These are phyloP conservation scores for Spongilla lacustris DNA, from an alignment of 37 sponge, comb jelly and placozoan species.

Conservation along the genomic window DNA sequence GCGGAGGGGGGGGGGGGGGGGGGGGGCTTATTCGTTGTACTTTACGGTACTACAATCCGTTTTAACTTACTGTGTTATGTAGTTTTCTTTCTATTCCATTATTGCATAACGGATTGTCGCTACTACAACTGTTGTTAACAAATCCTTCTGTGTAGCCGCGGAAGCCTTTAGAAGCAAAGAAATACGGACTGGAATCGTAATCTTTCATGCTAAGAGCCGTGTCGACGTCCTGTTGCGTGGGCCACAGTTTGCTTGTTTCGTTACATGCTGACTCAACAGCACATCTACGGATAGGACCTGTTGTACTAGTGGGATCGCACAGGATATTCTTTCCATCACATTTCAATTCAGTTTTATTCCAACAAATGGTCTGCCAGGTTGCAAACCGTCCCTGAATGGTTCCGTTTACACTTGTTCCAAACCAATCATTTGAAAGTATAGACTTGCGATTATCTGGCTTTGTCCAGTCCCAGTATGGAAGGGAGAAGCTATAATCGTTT, in stretches of 20 bases:
- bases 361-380: conserved; percentile 53
- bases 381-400: not conserved
- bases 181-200: no score
- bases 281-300: conserved; percentile 50
- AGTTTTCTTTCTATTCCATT: no score
- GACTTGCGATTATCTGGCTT: not conserved
- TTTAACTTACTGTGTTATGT: no score
- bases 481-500: conserved; percentile 6
- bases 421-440: not conserved
- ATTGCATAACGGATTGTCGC: no score
- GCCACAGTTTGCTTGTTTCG: not conserved
- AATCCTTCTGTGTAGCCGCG: no score
- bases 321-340: conserved; percentile 3
- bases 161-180: no score
- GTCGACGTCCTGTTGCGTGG: not conserved
- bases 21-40: no score
- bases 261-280: conserved; percentile 5
- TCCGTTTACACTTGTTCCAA: not conserved
- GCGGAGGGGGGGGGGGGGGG: no score
- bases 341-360: not conserved
- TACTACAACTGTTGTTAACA: no score
- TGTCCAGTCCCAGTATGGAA: conserved; percentile 51
- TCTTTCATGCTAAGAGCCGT: no score
- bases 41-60: no score
- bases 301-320: conserved; percentile 39